Conservation (phyloP, 2,797 vertebrate genomes). For the Lophotriccus pileatus region DNA sequence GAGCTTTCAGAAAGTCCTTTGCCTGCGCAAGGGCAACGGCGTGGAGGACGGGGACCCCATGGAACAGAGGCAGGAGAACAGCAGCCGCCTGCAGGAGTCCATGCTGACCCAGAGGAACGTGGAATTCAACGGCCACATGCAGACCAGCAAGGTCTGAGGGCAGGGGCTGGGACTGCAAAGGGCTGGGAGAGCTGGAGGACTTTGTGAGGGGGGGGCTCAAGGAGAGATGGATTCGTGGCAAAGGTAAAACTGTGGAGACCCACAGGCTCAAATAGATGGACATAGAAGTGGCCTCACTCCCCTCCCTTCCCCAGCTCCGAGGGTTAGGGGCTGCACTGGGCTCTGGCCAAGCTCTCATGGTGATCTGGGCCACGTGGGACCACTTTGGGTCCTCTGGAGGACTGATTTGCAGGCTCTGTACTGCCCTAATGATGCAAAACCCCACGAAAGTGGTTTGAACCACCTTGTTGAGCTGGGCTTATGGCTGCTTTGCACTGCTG, state of each 20-base stretch:
- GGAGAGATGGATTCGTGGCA: background rate
- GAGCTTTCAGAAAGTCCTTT: slow-evolving; percentile 84
- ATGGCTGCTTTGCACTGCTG: background rate
- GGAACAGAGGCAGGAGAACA: slow-evolving; percentile 83
- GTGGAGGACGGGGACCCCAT: slow-evolving; percentile 82
- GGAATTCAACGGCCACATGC: slow-evolving; percentile 75
- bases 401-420: background rate
- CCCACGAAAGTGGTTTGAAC: background rate
- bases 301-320: background rate
- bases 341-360: background rate
- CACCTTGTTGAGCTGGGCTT: background rate
- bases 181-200: background rate
- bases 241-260: background rate
- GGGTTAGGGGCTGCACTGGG: background rate
- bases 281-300: background rate
- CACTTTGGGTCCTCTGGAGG: background rate
- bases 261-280: background rate
- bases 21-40: slow-evolving; percentile 76
- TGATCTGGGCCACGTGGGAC: background rate
- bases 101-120: slow-evolving; percentile 72
- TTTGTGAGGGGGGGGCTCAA: background rate
- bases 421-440: background rate
- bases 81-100: slow-evolving; percentile 80
- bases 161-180: background rate
- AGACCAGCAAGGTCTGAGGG: slow-evolving; percentile 77